These are phyloP conservation scores for Odocoileus virginianus DNA, from an alignment of 2,113 vertebrate species.

Conservation along the genomic window DNA sequence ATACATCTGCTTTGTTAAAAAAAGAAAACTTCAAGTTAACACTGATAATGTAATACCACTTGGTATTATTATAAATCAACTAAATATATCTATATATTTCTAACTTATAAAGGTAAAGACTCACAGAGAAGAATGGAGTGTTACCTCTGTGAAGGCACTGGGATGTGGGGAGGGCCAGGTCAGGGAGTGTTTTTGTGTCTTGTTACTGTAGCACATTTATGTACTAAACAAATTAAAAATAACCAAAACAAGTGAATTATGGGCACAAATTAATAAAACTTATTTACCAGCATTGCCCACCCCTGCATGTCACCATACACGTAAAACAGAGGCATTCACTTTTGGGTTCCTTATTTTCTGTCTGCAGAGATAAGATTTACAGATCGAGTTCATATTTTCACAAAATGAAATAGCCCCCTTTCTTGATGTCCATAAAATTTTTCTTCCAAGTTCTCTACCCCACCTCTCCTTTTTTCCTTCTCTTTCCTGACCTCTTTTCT, in stretches of 20 bases:
- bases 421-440: not conserved
- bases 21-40: not conserved
- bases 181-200: not conserved
- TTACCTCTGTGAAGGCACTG: not conserved
- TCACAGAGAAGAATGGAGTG: not conserved
- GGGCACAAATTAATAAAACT: not conserved
- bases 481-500: not conserved
- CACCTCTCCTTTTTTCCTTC: not conserved
- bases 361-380: not conserved
- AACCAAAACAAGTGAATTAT: not conserved
- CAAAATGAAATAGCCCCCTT: not conserved
- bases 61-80: not conserved
- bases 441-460: not conserved
- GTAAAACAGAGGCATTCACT: not conserved
- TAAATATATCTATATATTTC: not conserved
- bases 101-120: not conserved
- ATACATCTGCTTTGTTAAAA: not conserved
- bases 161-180: not conserved
- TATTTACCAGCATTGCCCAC: not conserved
- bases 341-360: not conserved
- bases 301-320: not conserved
- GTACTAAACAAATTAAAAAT: not conserved
- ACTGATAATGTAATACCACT: not conserved
- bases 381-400: not conserved
- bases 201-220: not conserved